Percentiles rank a stretch among this genome's conserved stretches.
These are phyloP conservation scores for Ips typographus DNA, from an alignment of 1,140 invertebrate species.

Conservation along the genomic window DNA sequence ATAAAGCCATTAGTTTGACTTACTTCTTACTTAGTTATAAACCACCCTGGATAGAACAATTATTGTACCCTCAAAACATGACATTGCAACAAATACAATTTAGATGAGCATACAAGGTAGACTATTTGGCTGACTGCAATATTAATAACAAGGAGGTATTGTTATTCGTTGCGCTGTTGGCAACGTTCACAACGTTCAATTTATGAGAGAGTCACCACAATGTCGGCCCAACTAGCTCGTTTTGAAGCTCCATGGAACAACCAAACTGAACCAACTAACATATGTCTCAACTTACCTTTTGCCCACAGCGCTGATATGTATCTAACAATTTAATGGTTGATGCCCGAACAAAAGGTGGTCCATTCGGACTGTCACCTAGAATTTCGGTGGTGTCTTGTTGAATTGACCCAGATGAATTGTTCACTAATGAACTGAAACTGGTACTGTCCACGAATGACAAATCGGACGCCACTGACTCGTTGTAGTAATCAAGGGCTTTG, in stretches of 20 bases:
- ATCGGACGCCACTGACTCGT: constrained; percentile 5
- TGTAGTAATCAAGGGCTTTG: constrained; percentile 21
- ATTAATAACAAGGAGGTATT: too few relatives aligned
- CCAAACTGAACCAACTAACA: not conserved
- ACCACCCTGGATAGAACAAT: too few relatives aligned
- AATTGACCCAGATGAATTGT: not conserved
- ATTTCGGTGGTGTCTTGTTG: constrained; percentile 26
- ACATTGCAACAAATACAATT: too few relatives aligned
- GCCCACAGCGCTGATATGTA: constrained; percentile 68
- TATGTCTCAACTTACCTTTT: constrained; percentile 57
- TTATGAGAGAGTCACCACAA: too few relatives aligned
- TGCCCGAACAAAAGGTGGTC: constrained; percentile 66
- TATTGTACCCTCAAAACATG: too few relatives aligned
- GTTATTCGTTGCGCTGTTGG: too few relatives aligned
- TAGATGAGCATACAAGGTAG: too few relatives aligned
- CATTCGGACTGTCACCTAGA: constrained; percentile 55
- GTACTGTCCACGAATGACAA: constrained; percentile 21
- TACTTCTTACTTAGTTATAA: too few relatives aligned
- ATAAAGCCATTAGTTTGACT: too few relatives aligned
- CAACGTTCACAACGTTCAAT: too few relatives aligned
- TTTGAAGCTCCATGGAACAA: not conserved
- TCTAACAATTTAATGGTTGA: constrained; percentile 74
- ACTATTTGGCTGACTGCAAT: too few relatives aligned
- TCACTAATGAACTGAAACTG: constrained; percentile 11
- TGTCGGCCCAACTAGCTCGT: too few relatives aligned